Evolutionary conservation across 2,113 vertebrate genomes (phyloP).

Genomic region (Tetrax tetrax): DNA sequence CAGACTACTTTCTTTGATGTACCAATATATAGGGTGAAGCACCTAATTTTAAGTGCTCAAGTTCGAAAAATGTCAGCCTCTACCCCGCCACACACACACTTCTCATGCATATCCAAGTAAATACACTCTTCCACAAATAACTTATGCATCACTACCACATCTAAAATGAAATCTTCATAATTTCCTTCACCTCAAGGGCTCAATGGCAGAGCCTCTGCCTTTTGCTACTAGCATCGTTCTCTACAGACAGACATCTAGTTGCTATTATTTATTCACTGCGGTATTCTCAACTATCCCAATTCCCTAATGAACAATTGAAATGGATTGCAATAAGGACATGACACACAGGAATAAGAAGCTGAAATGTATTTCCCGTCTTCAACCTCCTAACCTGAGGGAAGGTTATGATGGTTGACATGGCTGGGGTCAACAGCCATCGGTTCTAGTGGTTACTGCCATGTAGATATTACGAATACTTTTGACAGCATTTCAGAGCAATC

Average conservation of each 20-base stretch:
- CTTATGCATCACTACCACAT: neutral
- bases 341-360: constrained; percentile 53
- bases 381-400: constrained; percentile 41
- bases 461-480: neutral
- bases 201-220: neutral
- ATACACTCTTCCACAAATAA: neutral
- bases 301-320: constrained; percentile 62
- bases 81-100: fast-evolving
- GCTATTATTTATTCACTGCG: constrained; percentile 53
- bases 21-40: neutral
- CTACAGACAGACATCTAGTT: neutral
- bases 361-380: constrained; percentile 47
- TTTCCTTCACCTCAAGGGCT: constrained; percentile 26
- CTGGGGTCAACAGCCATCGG: constrained; percentile 25
- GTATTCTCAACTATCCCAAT: constrained; percentile 34
- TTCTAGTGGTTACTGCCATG: constrained; percentile 8
- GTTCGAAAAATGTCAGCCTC: neutral
- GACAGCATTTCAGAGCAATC: constrained; percentile 10
- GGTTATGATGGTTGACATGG: constrained; percentile 46
- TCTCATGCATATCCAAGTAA: neutral
- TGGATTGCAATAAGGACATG: constrained; percentile 33
- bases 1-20: neutral
- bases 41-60: neutral
- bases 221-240: neutral
- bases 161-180: constrained; percentile 7